Base-by-base conservation (phyloP, 2,113 vertebrate genomes). In the Plecotus auritus region DNA sequence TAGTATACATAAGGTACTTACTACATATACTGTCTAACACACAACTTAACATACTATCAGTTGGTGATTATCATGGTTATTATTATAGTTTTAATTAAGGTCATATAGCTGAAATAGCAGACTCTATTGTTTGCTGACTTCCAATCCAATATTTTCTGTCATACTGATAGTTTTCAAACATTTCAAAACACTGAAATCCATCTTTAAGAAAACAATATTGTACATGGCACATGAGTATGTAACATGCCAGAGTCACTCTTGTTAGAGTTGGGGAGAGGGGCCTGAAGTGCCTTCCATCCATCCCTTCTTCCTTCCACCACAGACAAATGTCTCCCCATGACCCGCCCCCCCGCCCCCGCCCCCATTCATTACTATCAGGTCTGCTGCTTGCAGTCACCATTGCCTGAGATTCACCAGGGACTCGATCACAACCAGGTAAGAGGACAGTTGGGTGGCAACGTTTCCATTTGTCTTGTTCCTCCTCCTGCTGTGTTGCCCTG, bases 341-440 rank as follows among this genome's bases (percentile, higher is more conserved):
- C 59, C 59, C 1, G 9, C 23, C 56, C 1, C 56, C 56, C 0
- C 1, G 6, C 51, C 47, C 8, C 7, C 22, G 0, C 0, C 7
- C 40, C 49, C 0, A 3, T 64, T 69, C 18, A 9, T n/a, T 22
- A 11, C 85, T 45, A 30, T 45, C 20, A 22, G 28, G 22, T 42
- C n/a, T 51, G 64, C 69, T 47, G 4, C 49, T 42, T 37, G 35
- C 14, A 7, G 26, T 40, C 61, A 5, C 49, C 54, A 30, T 22
- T 7, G 40, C 26, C 70, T 37, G 47, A 49, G 9, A 45, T 26
- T 90, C 42, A 54, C 54, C 56, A 88, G 37, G 45, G 23, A 56
- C 37, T 49, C 23, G 4, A 59, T 32, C 16, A 85, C 67, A 85
- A 9, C 0, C 0, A 47, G 45, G 5, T 20, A 85, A 85, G 84